These are phyloP conservation scores for Maconellicoccus hirsutus DNA, from an alignment of 1,140 invertebrate genomes.

Conservation along the genomic window DNA sequence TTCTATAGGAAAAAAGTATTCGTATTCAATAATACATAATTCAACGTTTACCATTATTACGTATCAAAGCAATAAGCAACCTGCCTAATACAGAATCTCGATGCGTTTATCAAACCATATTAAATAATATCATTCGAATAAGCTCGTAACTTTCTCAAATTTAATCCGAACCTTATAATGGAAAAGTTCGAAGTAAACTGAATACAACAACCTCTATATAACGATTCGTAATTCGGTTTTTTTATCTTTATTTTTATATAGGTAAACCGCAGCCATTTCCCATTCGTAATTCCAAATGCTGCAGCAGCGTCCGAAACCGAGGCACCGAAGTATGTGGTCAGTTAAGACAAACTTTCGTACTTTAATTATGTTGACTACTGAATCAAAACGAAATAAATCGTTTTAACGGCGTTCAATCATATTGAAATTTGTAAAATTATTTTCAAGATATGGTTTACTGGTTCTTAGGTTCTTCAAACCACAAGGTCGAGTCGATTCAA, in stretches of 20 bases:
- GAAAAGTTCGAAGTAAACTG: background rate
- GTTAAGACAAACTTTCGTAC: background rate
- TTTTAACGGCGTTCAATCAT: background rate
- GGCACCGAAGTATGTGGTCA: background rate
- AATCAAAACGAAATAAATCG: conserved; percentile 9
- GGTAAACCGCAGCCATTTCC: background rate
- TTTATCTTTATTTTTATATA: background rate
- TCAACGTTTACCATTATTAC: background rate
- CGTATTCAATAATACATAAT: background rate
- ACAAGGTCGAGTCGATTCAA: background rate
- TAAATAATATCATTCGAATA: too few species aligned
- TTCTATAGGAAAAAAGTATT: background rate
- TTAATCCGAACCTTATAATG: background rate
- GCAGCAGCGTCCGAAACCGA: background rate
- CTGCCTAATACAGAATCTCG: too few species aligned
- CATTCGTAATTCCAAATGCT: background rate
- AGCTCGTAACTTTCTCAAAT: background rate
- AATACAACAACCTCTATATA: background rate
- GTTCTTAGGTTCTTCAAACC: background rate
- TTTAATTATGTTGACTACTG: conserved; percentile 1
- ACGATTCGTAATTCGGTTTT: background rate
- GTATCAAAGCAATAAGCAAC: background rate
- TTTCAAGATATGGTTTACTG: background rate
- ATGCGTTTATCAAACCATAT: too few species aligned
- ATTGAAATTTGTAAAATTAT: background rate